phyloP scores from a whole-genome alignment of 2,797 vertebrate species.

The Pangasius krempfi region DNA sequence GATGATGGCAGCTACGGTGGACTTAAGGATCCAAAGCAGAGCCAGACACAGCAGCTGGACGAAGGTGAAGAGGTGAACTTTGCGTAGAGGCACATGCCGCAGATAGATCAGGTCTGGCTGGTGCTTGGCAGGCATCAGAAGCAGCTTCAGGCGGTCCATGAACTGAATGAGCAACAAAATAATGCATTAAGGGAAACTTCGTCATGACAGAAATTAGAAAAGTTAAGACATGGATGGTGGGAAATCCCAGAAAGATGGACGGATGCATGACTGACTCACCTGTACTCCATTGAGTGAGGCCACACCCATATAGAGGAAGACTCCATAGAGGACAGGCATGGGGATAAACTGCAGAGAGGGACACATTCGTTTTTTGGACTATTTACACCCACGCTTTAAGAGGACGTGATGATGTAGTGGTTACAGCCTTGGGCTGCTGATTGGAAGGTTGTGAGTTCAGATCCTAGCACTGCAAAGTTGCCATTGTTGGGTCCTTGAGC shows the following conservation, averaged over 20 bases:
- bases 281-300: constrained; percentile 96
- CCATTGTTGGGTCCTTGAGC: neutral
- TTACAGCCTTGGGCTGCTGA: neutral
- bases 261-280: constrained; percentile 71
- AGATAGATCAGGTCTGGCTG: constrained; percentile 97
- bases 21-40: constrained; percentile 97
- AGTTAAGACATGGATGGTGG: neutral
- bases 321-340: constrained; percentile 96
- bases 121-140: constrained; percentile 97
- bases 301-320: constrained; percentile 98
- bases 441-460: neutral
- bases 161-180: constrained; percentile 76
- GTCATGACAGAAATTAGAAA: neutral
- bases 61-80: constrained; percentile 96
- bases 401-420: neutral
- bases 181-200: neutral
- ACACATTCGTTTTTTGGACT: neutral
- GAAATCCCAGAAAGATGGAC: neutral
- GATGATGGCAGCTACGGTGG: constrained; percentile 94
- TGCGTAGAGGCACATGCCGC: constrained; percentile 92
- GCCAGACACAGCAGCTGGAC: constrained; percentile 91
- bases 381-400: neutral
- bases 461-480: neutral
- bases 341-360: constrained; percentile 86
- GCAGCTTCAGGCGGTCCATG: constrained; percentile 95